Percentiles rank a stretch among this genome's conserved stretches.
Evolutionary conservation across 2,797 vertebrate species (phyloP).

Genomic region (Molossus molossus): DNA sequence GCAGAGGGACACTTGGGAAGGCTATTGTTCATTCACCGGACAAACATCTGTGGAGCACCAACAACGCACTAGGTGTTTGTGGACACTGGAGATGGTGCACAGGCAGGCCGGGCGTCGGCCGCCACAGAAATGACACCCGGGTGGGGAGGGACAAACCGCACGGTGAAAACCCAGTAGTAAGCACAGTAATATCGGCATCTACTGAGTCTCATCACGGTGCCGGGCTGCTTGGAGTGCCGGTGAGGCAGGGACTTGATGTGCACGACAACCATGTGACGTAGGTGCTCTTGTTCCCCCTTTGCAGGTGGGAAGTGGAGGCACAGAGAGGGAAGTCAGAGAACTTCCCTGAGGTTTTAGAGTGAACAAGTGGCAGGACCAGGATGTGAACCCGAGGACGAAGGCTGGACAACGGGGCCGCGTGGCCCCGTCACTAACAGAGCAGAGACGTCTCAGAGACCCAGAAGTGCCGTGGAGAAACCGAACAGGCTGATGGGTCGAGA

Average conservation of each 20-base stretch:
- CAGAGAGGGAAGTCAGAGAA: neutral
- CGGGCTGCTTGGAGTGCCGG: neutral
- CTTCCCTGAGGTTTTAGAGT: neutral
- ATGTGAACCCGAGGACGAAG: neutral
- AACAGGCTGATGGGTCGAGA: neutral
- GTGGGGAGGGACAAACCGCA: neutral
- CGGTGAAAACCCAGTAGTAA: neutral
- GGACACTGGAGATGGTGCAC: neutral
- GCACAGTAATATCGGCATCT: too few relatives aligned
- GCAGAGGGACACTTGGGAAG: neutral
- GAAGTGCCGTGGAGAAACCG: neutral
- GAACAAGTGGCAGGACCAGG: neutral
- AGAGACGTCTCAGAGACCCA: neutral
- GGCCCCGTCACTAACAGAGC: neutral
- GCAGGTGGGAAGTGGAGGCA: neutral
- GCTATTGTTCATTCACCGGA: neutral
- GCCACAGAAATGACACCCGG: neutral
- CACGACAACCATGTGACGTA: neutral
- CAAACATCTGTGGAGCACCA: neutral
- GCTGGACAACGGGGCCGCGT: neutral
- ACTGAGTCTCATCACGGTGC: neutral
- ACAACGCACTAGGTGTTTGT: neutral
- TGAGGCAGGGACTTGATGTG: neutral
- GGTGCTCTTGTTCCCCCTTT: neutral
- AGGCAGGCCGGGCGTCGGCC: neutral